A percentile compares a stretch with the other conserved stretches of the same genome.
Conservation (phyloP, 2,113 vertebrate genomes). For the Bostrychus sinensis region DNA sequence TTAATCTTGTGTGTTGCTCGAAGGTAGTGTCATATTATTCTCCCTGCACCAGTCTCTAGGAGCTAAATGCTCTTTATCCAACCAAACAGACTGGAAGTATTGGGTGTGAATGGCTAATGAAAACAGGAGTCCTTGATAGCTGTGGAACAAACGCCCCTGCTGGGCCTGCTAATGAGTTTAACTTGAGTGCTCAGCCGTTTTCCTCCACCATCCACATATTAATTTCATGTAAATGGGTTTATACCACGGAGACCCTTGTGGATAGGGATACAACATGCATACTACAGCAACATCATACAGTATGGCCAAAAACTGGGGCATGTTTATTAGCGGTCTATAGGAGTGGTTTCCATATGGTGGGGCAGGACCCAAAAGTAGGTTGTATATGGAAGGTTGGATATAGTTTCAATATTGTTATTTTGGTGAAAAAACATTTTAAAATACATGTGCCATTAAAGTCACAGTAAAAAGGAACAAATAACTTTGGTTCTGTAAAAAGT, state of each 20-base stretch:
- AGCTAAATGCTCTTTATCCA: conserved; percentile 62
- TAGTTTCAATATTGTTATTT: no score
- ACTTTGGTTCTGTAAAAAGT: no score
- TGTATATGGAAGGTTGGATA: no score
- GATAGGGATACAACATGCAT: conserved; percentile 35
- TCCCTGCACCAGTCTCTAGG: conserved; percentile 11
- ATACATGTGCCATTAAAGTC: no score
- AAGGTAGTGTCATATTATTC: conserved; percentile 36
- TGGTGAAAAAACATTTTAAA: no score
- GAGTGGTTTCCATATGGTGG: background rate
- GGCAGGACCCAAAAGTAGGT: background rate
- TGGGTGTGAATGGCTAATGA: conserved; percentile 60
- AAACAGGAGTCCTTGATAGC: conserved; percentile 59
- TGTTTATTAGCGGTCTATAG: conserved; percentile 31
- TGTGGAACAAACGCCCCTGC: conserved; percentile 60
- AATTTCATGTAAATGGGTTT: conserved; percentile 70
- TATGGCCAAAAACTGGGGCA: conserved; percentile 30
- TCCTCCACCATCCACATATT: conserved; percentile 53
- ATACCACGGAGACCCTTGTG: conserved; percentile 29
- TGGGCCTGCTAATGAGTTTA: conserved; percentile 71
- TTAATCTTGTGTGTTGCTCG: conserved; percentile 13
- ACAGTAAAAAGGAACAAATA: no score
- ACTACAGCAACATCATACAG: conserved; percentile 33
- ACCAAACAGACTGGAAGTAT: conserved; percentile 53
- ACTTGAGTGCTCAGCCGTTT: conserved; percentile 65